Percentiles rank a stretch among this genome's conserved stretches.
Conservation (phyloP, 2,113 vertebrate species). For the Apus apus region DNA sequence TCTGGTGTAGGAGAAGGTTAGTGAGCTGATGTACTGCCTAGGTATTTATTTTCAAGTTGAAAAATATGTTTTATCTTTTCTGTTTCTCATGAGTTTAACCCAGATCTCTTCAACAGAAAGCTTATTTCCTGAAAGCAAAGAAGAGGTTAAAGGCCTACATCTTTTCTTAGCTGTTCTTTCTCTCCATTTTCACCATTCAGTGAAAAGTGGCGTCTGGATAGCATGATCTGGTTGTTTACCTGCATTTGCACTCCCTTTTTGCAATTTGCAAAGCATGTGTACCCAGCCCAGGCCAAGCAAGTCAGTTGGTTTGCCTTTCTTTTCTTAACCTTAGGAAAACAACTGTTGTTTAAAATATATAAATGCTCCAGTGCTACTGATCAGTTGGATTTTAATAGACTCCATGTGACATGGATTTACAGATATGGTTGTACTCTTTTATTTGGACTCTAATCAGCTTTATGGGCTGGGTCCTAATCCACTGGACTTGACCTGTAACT, state of each 20-base stretch:
- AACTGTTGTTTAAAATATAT: not conserved
- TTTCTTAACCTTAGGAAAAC: not conserved
- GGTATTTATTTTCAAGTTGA: not conserved
- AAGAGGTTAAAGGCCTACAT: not conserved
- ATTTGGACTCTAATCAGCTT: not conserved
- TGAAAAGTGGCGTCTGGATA: not conserved
- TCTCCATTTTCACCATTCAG: not conserved
- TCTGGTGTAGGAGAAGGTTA: not conserved
- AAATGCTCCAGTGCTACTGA: not conserved
- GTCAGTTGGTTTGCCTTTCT: not conserved
- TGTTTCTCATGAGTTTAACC: not conserved
- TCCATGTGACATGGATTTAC: not conserved
- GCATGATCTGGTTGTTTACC: not conserved
- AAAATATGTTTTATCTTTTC: not conserved
- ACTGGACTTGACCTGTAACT: not conserved
- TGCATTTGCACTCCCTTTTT: not conserved
- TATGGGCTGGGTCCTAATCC: conserved; percentile 19
- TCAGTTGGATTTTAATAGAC: not conserved
- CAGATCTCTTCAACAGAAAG: not conserved
- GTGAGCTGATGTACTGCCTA: not conserved
- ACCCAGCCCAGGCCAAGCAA: not conserved
- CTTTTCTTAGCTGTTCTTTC: not conserved
- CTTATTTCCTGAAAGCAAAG: not conserved
- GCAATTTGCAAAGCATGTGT: not conserved
- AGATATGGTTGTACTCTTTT: not conserved